Evolutionary conservation across 2,797 vertebrate species (phyloP), one percentile per base, ranked within the genome.

Genomic region (Falco rusticolus): DNA sequence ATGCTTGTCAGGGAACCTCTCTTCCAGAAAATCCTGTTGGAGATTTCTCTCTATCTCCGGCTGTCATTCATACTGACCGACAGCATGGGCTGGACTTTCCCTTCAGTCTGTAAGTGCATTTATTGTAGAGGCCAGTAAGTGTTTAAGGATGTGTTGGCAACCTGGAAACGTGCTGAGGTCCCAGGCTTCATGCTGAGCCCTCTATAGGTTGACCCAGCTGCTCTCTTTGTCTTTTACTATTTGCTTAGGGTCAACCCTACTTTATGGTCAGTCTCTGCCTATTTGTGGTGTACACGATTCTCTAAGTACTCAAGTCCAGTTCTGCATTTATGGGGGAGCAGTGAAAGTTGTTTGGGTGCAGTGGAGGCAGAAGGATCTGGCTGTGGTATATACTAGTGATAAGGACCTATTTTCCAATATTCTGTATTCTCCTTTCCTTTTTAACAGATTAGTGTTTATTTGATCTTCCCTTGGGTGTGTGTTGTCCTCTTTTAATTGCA

Each of bases 401-500:
- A 85, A 95, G 82, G 69, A 60, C 82, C 63, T 86, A 48, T 39
- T 91, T 61, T 76, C 60, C 63, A 64, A 12, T 56, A 69, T 43
- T 87, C 64, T 77, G 41, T 84, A 68, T 45, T 84, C 74, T 86
- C 88, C 74, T 90, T 91, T 63, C 33, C 48, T 89, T 95, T 92
- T 89, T 56, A 86, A 84, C 76, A 96, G 84, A 93, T 96, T 86
- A 88, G 66, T 57, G 47, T 84, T 89, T 72, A 86, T 96, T 95
- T 97, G 93, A 92, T 96, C 95, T 96, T 96, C 70, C 79, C 47
- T 81, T 93, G 84, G 84, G 84, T 82, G 90, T 94, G 60, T 68
- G 82, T 95, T 95, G 91, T 93, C 90, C 79, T 96, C 74, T 91
- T 84, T 87, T 92, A 91, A 96, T 94, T 94, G 89, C 76, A 86